Base-by-base conservation (phyloP, 2,113 vertebrate genomes). In the Urocynchramus pylzowi region DNA sequence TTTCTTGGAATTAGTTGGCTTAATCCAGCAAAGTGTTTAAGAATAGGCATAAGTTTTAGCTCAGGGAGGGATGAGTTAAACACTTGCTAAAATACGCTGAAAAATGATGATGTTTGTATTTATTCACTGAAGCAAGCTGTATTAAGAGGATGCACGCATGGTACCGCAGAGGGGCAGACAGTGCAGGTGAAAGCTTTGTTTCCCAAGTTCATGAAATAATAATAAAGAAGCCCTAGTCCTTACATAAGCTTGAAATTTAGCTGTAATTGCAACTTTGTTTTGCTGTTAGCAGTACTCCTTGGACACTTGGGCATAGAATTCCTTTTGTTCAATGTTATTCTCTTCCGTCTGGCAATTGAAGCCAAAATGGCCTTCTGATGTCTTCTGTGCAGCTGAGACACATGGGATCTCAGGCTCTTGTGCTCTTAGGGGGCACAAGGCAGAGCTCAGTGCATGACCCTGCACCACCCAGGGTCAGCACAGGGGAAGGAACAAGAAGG, bases 161-260 rank as follows among this genome's bases (percentile, higher is more conserved):
- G 65, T 16, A 50, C 75, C 35, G 60, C n/a, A 1, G 3, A 57
- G 71, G 26, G 84, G 44, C 9, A 27, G 3, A 23, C 7, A 28
- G 7, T 19, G 44, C 69, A 86, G 49, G 68, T 19, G 24, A 79
- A 85, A 96, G 39, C n/a, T 88, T 88, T 59, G 41, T 31, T 86
- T 75, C 65, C n/a, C 31, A 78, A 60, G 24, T 60, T 87, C n/a
- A 81, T 75, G 30, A 70, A 94, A 93, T 87, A 69, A 75, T 74
- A 64, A 71, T 79, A 79, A 85, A 45, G n/a, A 87, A 67, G n/a
- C 4, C 20, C 52, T 68, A 68, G 33, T 28, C 57, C 64, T 89
- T 80, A 80, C 39, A 56, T 35, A 63, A 94, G 60, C 56, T 93
- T 90, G 75, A 95, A 89, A 87, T 84, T 37, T 12, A 92, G 64